Percentiles rank a stretch among this genome's conserved stretches.
phyloP scores from a whole-genome alignment of 2,888 invertebrate genomes.

The Papilio elwesi region DNA sequence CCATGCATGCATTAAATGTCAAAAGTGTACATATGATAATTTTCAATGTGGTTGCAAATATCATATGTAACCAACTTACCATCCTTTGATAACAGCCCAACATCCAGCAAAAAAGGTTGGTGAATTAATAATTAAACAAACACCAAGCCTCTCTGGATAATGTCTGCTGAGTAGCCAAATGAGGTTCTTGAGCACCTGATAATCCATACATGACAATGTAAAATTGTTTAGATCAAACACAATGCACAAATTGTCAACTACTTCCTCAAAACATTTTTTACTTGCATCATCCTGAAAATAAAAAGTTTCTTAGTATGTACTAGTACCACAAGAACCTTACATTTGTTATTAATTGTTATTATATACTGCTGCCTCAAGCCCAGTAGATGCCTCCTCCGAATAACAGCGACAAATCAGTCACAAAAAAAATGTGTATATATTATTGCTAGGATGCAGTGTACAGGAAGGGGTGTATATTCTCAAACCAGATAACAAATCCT shows the following conservation, averaged over 20 bases:
- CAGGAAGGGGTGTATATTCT: too few relatives aligned
- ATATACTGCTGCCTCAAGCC: too few relatives aligned
- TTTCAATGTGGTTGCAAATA: constrained; percentile 22
- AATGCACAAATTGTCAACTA: constrained; percentile 91
- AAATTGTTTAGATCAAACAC: constrained; percentile 91
- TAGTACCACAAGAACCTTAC: too few relatives aligned
- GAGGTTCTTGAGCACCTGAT: constrained; percentile 90
- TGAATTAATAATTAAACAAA: constrained; percentile 90
- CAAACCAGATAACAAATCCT: too few relatives aligned
- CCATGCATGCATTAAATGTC: background rate
- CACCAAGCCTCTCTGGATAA: constrained; percentile 91
- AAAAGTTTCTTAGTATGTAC: background rate
- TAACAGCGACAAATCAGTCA: too few relatives aligned
- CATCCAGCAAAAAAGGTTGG: constrained; percentile 90
- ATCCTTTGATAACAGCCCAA: constrained; percentile 90
- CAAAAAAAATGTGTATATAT: too few relatives aligned
- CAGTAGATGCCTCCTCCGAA: too few relatives aligned
- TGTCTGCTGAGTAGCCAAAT: constrained; percentile 91
- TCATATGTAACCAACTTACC: constrained; percentile 75
- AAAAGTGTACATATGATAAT: background rate
- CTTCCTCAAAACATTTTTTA: constrained; percentile 91
- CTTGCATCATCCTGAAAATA: constrained; percentile 88
- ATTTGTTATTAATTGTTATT: too few relatives aligned
- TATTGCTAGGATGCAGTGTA: too few relatives aligned
- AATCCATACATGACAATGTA: constrained; percentile 91